Base-by-base conservation (phyloP, 2,888 invertebrate species). In the Hyposoter dolosus region DNA sequence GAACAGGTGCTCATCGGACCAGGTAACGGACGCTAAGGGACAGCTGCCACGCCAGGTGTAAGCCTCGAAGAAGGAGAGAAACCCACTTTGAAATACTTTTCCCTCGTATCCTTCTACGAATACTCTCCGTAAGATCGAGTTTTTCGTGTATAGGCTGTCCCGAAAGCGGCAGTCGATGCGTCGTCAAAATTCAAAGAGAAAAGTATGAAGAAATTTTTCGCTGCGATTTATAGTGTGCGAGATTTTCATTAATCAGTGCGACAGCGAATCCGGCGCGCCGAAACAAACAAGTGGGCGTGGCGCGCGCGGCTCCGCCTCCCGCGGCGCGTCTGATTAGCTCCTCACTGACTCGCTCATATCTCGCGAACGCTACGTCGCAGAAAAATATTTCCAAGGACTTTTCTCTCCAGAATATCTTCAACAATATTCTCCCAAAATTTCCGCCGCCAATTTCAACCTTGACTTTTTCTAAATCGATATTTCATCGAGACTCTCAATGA, bases 31-130 rank as follows among this genome's bases (percentile, higher is more conserved):
- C 93, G 90, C 88, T 86, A 88, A 76, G 85, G 75, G 92, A 90
- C 93, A 93, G 93, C 93, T 93, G 93, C 93, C 90, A 89, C 89
- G 90, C 93, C 93, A 93, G 93, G 93, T 93, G 93, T 91, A 90
- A 88, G 85, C 56, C 50, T 71, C 68, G 56, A 60, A 72, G 82
- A 85, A 75, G 74, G 78, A 85, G 82, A 63, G 82, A 68, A 82
- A 86, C 81, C 80, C 72, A 53, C 76, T 79, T 77, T 85, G 56
- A 80, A 83, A 75, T 83, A 77, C 77, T 79, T 82, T 87, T 76
- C 66, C 50, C 66, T 78, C 35, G 43, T 23, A n/a, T 43, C 17
- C 45, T 43, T 28, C 75, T 23, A 32, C 47, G 12, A 47, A 71
- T 32, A 28, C 23, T 10, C 60, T 60, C 12, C 69, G n/a, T n/a